A percentile compares a stretch with the other conserved stretches of the same genome.
These are phyloP conservation scores for Poecilia latipinna DNA, from an alignment of 2,113 vertebrate genomes.

Conservation along the genomic window DNA sequence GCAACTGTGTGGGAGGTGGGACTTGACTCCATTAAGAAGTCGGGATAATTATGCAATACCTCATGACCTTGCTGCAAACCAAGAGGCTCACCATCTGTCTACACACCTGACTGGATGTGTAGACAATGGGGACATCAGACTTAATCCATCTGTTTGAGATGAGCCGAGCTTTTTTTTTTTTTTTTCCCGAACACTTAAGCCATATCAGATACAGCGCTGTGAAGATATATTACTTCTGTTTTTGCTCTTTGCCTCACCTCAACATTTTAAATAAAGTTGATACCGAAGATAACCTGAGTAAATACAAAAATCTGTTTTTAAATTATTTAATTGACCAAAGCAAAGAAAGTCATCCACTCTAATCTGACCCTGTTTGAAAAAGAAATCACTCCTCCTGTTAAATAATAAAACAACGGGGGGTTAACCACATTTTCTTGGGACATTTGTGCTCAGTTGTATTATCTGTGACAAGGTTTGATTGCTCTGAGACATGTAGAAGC, in stretches of 20 bases:
- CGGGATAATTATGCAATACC: constrained; percentile 18
- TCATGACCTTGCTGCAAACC: constrained; percentile 40
- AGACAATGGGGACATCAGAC: constrained; percentile 23
- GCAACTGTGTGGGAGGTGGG: background rate
- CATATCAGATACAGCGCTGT: background rate
- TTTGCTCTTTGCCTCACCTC: background rate
- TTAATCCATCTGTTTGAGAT: constrained; percentile 28
- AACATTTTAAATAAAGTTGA: background rate
- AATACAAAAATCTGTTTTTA: too few species aligned
- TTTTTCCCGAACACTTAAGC: background rate
- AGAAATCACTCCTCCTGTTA: too few species aligned
- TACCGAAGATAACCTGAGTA: too few species aligned
- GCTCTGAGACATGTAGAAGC: too few species aligned
- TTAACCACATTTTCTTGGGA: too few species aligned
- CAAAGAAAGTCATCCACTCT: too few species aligned
- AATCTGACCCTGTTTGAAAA: too few species aligned
- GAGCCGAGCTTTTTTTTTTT: constrained; percentile 23
- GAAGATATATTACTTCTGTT: background rate
- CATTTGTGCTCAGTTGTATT: too few species aligned
- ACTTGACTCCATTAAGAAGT: constrained; percentile 30
- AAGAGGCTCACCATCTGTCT: constrained; percentile 46
- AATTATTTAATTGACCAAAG: too few species aligned
- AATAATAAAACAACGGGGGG: too few species aligned
- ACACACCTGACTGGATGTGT: constrained; percentile 53
- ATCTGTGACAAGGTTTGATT: too few species aligned